phyloP scores from a whole-genome alignment of 2,797 vertebrate species.

The Onychomys torridus region DNA sequence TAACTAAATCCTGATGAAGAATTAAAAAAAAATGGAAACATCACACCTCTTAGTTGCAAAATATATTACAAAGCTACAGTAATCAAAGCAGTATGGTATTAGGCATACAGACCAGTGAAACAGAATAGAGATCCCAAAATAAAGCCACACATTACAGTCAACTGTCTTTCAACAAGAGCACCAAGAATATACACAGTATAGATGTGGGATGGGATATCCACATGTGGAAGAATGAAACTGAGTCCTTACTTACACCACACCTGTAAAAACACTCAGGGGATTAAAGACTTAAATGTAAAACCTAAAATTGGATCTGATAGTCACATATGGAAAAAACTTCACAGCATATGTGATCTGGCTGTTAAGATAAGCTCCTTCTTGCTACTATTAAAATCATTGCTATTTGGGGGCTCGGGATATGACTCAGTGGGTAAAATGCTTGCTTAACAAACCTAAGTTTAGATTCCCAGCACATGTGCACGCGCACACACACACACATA shows the following conservation, averaged over 20 bases:
- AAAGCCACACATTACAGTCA: not conserved
- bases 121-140: not conserved
- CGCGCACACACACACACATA: not conserved
- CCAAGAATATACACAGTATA: not conserved
- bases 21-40: not conserved
- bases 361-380: slow-evolving; percentile 24
- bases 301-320: not conserved
- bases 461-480: not conserved
- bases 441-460: not conserved
- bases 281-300: not conserved
- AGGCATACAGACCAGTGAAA: not conserved
- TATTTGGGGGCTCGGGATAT: not conserved
- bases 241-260: not conserved
- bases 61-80: not conserved
- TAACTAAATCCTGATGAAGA: not conserved
- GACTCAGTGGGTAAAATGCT: not conserved
- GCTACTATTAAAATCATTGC: slow-evolving; percentile 22
- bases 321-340: not conserved
- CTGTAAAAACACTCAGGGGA: not conserved
- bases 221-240: not conserved
- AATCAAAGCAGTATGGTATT: not conserved
- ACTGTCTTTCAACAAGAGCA: not conserved
- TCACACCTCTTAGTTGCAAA: not conserved
- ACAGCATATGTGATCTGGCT: not conserved
- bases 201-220: not conserved